Base-by-base conservation (phyloP, 2,888 invertebrate genomes). In the Flexamia atlantica region DNA sequence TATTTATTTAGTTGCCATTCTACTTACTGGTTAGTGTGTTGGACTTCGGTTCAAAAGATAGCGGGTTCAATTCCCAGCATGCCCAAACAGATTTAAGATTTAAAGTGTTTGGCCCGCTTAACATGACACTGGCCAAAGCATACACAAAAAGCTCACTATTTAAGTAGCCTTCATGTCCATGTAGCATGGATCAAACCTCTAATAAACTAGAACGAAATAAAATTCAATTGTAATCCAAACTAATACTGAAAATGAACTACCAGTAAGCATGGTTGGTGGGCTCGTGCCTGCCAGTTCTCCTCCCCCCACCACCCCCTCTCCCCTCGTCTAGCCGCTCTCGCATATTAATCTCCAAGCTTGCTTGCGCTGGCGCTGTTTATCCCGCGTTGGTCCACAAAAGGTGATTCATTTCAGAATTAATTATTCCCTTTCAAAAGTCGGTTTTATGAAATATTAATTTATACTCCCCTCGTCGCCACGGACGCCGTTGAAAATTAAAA, bases 401-500 rank as follows among this genome's bases (percentile, higher is more conserved):
- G 79, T 79, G 79, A 79, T 57, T 79, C 79, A 79, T 79, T 79
- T 20, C 57, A 36, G 57, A 57, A 79, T 79, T 79, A 79, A 79
- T 79, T 79, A 79, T 79, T 79, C 79, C 57, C 57, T 79, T 79
- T 46, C 57, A 72, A 79, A 79, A 79, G 79, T 79, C 36, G 53
- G 79, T 79, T 79, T 79, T 79, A 79, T 79, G 79, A 79, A 79
- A 79, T 79, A 79, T 79, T 79, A 79, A 79, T 79, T 79, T 79
- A 57, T 53, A 53, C 57, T 50, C 79, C 79, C 36, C 40, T 20
- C 76, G n/a, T 23, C 50, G 50, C 57, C 57, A 12, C 46, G 46
- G 20, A 57, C 64, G 72, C n/a, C 20, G 68, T n/a, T 79, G 30
- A 5, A 79, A 50, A 57, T 79, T 79, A 50, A 50, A 76, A 79